Base-by-base conservation (phyloP, 2,797 vertebrate species). In the Sciurus vulgaris region DNA sequence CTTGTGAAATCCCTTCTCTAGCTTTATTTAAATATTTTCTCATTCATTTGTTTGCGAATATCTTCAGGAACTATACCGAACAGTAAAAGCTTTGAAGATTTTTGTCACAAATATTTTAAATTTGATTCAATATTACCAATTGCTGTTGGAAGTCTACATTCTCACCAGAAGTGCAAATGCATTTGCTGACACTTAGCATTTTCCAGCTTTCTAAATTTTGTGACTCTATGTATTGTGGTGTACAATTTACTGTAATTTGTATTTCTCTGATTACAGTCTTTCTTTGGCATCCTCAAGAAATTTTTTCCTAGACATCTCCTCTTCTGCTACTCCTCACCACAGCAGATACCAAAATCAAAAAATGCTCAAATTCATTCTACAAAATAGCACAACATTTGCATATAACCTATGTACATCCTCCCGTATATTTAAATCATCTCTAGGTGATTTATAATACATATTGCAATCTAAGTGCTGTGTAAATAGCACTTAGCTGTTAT, bases 141-240 rank as follows among this genome's bases (percentile, higher is more conserved):
- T 30, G 9, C 24, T 86, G 5, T 73, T 13, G 38, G 13, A 20
- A 26, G 24, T 9, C 7, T 12, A 17, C 2, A 1, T 30, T 61
- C 14, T 67, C 13, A 17, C 7, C 4, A 18, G 2, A 0, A n/a
- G 11, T 11, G 9, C 2, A 30, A 15, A 11, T 6, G 1, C 10
- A 3, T 79, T 90, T 72, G 2, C 20, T 33, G 54, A 44, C 30
- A 9, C 30, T 26, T 28, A 49, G 11, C 8, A 69, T 49, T 20
- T 35, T 51, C 22, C 2, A 63, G 56, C 11, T 85, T 69, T 59
- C 17, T 33, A 41, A 17, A 38, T 41, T 94, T 88, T 74, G 33
- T 13, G 10, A 59, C 47, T 30, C 14, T 54, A 38, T 61, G 0
- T 33, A 63, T 5, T 44, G 0, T 9, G 6, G 63, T 44, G 49